Evolutionary conservation across 2,113 vertebrate genomes (phyloP).

Genomic region (Chloropsis hardwickii): DNA sequence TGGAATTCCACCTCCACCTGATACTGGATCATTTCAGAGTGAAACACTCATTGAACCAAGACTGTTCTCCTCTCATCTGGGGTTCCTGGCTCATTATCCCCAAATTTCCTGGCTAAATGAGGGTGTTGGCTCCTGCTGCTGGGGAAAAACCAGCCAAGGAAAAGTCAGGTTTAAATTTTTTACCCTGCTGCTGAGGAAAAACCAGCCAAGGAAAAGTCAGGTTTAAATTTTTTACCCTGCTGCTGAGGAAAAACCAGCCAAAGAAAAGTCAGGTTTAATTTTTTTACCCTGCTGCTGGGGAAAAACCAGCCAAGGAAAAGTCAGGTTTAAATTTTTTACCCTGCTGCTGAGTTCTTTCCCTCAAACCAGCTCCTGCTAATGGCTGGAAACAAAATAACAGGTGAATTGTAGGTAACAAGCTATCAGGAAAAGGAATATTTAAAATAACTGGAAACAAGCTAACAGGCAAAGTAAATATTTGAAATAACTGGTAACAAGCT

Average conservation of each 20-base stretch:
- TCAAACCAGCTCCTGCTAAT: background rate
- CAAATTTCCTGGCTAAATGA: too few species aligned
- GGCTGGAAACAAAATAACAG: background rate
- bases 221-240: background rate
- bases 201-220: too few species aligned
- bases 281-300: background rate
- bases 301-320: background rate
- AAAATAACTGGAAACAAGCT: background rate
- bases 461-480: rapidly evolving
- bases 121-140: too few species aligned
- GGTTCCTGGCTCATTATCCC: background rate
- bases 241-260: background rate
- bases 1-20: background rate
- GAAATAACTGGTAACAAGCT: background rate
- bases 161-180: background rate
- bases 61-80: background rate
- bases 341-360: background rate
- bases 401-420: too few species aligned
- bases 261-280: too few species aligned
- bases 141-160: background rate
- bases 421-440: too few species aligned
- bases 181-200: background rate
- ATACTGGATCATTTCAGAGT: background rate
- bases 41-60: background rate
- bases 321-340: background rate